Evolutionary conservation across 2,888 invertebrate genomes (phyloP), one percentile per base, ranked within the genome.

Genomic region (Epistrophella euchroma): DNA sequence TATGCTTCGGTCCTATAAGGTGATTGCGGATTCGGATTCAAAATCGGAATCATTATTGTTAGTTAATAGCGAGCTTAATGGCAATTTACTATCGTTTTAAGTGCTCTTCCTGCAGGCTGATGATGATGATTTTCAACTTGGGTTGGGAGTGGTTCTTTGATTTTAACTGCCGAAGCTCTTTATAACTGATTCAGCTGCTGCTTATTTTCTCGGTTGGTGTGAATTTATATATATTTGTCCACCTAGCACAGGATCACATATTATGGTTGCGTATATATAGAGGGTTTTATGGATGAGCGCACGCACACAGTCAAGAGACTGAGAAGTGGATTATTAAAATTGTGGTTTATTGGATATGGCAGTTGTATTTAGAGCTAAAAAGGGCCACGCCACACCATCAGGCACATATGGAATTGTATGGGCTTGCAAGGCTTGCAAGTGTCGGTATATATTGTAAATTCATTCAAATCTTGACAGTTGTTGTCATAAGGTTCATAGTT

Each of bases 41-140:
- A 55, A 78, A 62, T 68, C 17, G 43, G 32, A 56, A 66, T 72
- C 74, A 55, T 79, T 75, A 75, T 78, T 74, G 82, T 74, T 82
- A 73, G 74, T 82, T 86, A 86, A 86, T 82, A 77, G 86, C 70
- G 17, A 70, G 64, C 82, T 82, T 82, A 86, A 82, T 86, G 77
- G 82, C 78, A 86, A 86, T 86, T 86, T 86, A 82, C 73, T 74
- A 82, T 82, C 82, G 68, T 73, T 74, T 78, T 77, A 82, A 82
- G 82, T 82, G 86, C 64, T 78, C 64, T 28, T 79, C 19, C 70
- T 70, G 43, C 35, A 13, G 70, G 43, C 28, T 37, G 52, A 25
- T 62, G 70, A 73, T 55, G 78, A 72, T 72, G 82, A 82, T 82
- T 80, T 76, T 22, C 45, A 70, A 32, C 50, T 47, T 60, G 60